Conservation (phyloP, 2,113 vertebrate species). For the Xiphorhynchus elegans region DNA sequence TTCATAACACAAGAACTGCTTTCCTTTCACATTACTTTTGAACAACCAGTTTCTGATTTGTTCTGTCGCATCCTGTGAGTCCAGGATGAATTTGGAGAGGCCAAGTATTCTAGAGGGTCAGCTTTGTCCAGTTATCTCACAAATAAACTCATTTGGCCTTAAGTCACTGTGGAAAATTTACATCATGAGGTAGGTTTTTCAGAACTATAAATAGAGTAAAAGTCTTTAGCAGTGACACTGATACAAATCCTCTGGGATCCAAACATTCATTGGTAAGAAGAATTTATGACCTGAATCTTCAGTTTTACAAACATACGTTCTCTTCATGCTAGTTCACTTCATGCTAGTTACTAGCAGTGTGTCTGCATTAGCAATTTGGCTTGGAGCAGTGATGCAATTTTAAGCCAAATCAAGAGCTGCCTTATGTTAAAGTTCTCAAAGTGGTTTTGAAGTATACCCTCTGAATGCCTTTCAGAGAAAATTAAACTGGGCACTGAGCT, state of each 20-base stretch:
- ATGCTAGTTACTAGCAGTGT: background rate
- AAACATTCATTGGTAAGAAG: background rate
- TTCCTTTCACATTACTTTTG: background rate
- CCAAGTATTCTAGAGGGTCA: background rate
- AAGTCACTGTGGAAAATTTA: background rate
- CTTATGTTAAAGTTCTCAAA: background rate
- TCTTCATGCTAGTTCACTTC: background rate
- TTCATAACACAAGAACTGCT: background rate
- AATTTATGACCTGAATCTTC: background rate
- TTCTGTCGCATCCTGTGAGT: background rate
- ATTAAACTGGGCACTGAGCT: background rate
- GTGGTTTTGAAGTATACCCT: background rate
- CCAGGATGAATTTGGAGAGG: background rate
- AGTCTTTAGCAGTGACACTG: background rate
- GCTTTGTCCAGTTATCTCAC: background rate
- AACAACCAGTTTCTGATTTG: background rate
- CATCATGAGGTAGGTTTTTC: background rate
- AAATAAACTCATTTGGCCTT: background rate
- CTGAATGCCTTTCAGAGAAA: background rate
- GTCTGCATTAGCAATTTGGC: background rate
- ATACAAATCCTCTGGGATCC: background rate
- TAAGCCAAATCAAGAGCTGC: background rate
- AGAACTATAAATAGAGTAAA: background rate
- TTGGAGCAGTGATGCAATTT: background rate
- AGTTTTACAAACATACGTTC: background rate